Conservation (phyloP, 2,888 invertebrate genomes). For the Agrotis ipsilon region DNA sequence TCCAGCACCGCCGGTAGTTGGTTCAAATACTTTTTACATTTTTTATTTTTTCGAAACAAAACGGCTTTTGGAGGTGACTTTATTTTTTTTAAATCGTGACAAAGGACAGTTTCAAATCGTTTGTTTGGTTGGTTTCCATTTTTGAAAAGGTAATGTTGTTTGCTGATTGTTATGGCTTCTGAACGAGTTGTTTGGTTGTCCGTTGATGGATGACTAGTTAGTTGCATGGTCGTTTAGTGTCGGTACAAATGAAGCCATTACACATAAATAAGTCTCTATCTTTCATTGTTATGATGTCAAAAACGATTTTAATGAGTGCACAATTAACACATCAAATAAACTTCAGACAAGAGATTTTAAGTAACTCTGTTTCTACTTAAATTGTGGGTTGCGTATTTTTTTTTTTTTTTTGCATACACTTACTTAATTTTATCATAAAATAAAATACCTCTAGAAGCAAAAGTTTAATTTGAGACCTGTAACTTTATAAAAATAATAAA, state of each 20-base stretch:
- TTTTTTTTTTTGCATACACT: not conserved
- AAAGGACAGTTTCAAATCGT: slow-evolving; percentile 75
- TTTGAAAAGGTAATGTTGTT: slow-evolving; percentile 44
- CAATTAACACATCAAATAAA: not conserved
- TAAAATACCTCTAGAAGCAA: not conserved
- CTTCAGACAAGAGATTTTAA: not conserved
- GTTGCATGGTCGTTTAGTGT: not conserved
- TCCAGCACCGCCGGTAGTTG: slow-evolving; percentile 88
- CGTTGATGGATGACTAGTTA: not conserved
- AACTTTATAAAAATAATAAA: slow-evolving; percentile 18
- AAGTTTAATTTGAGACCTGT: not conserved
- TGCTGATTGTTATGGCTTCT: slow-evolving; percentile 45
- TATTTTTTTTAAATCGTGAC: slow-evolving; percentile 75
- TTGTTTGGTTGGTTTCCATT: slow-evolving; percentile 45
- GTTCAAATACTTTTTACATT: slow-evolving; percentile 79
- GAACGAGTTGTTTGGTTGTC: not conserved
- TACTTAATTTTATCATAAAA: not conserved
- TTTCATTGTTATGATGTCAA: no score
- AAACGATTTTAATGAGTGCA: no score
- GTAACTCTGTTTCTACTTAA: no score
- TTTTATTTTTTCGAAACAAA: slow-evolving; percentile 81
- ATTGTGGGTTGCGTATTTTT: not conserved
- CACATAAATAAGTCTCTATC: no score
- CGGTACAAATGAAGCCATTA: not conserved
- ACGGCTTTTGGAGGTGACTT: slow-evolving; percentile 78